Evolutionary conservation across 2,797 vertebrate species (phyloP).

Genomic region (Euphonia xanthogaster): DNA sequence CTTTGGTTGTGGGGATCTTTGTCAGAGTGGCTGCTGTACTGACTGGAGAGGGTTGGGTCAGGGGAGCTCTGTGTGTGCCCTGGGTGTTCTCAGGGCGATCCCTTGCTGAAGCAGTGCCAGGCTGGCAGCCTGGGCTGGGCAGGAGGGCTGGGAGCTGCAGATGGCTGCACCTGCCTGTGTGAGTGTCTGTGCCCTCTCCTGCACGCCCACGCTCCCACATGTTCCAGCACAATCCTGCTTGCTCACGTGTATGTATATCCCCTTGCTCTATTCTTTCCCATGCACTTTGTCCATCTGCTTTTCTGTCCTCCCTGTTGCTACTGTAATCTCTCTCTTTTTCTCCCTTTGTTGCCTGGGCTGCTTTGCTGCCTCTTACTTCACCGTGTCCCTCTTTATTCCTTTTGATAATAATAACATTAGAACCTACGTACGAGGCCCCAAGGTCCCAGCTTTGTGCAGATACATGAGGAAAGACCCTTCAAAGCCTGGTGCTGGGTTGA

Average conservation of each 20-base stretch:
- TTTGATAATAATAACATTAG: slow-evolving; percentile 43
- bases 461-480: slow-evolving; percentile 28
- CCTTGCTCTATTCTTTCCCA: background rate
- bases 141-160: background rate
- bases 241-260: background rate
- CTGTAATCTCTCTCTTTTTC: background rate
- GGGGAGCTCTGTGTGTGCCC: background rate
- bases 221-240: background rate
- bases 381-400: slow-evolving; percentile 39
- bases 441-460: slow-evolving; percentile 45
- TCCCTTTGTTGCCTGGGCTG: slow-evolving; percentile 48
- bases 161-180: background rate
- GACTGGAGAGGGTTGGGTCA: background rate
- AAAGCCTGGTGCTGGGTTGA: slow-evolving; percentile 9
- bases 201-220: background rate
- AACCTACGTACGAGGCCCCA: background rate
- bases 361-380: slow-evolving; percentile 36
- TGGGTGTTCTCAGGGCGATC: background rate
- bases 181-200: background rate
- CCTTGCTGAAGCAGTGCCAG: background rate
- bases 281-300: slow-evolving; percentile 39
- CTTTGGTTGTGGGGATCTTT: background rate
- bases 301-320: slow-evolving; percentile 9
- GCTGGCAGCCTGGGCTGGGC: background rate
- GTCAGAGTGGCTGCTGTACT: background rate